Evolutionary conservation across 2,888 invertebrate species (phyloP).

Genomic region (Magallana nippona): DNA sequence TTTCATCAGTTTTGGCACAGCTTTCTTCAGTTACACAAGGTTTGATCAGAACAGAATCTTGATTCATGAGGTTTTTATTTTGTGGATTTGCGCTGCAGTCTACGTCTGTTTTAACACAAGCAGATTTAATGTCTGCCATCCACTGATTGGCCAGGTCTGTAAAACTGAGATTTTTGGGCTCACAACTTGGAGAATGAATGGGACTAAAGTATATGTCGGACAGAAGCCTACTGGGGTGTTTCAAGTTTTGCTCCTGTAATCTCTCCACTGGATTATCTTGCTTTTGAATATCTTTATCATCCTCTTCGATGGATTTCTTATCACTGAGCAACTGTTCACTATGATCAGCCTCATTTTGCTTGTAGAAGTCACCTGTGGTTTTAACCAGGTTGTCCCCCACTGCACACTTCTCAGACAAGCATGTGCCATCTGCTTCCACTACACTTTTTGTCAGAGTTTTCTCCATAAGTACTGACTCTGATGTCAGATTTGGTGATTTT

Average conservation of each 20-base stretch:
- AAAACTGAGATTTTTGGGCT: neutral
- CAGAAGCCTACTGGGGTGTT: neutral
- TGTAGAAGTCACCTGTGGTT: neutral
- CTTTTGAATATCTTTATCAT: neutral
- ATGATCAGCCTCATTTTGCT: neutral
- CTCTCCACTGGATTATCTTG: neutral
- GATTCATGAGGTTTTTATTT: neutral
- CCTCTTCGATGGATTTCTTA: neutral
- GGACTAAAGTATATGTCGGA: constrained; percentile 8
- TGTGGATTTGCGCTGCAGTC: neutral
- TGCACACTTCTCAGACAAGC: neutral
- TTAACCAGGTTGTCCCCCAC: neutral
- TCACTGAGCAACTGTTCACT: neutral
- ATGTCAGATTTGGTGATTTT: neutral
- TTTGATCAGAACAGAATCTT: neutral
- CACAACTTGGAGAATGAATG: neutral
- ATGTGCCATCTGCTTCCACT: neutral
- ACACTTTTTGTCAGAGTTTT: neutral
- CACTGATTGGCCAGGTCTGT: constrained; percentile 15
- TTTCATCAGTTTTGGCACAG: neutral
- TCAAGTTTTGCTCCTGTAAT: neutral
- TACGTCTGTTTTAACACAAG: neutral
- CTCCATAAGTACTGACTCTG: neutral
- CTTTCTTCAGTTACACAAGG: neutral
- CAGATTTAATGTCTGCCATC: constrained; percentile 28